phyloP scores from a whole-genome alignment of 2,113 vertebrate species.

The Sterna hirundo region DNA sequence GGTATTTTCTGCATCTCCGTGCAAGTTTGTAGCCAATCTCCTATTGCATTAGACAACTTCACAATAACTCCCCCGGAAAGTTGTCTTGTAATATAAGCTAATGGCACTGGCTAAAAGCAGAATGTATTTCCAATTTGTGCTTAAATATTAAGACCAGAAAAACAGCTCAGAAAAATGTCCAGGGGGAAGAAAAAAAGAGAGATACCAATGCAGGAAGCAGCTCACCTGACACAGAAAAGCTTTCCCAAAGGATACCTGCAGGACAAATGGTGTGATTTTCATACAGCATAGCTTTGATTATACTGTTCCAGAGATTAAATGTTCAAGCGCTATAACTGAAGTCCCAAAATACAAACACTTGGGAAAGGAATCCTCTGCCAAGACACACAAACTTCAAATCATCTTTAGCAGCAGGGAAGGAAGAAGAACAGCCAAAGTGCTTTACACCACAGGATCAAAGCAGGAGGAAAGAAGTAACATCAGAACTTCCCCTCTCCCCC shows the following conservation, averaged over 20 bases:
- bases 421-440: not conserved
- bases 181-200: accelerated
- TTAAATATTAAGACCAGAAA: not conserved
- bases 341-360: not conserved
- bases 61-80: not conserved
- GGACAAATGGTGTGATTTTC: not conserved
- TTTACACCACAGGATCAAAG: not conserved
- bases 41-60: not conserved
- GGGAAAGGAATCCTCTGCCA: not conserved
- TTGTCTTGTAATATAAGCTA: not conserved
- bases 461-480: not conserved
- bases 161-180: not conserved
- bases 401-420: not conserved
- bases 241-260: not conserved
- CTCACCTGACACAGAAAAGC: not conserved
- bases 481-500: not conserved
- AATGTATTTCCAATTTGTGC: not conserved
- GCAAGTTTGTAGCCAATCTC: not conserved
- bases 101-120: not conserved
- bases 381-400: not conserved
- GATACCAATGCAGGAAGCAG: not conserved
- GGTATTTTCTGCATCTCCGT: not conserved
- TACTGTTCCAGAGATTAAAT: not conserved
- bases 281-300: not conserved
- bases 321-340: not conserved